Evolutionary conservation across 2,888 invertebrate species (phyloP), one percentile per base, ranked within the genome.

Genomic region (Micoletzkya japonica): DNA sequence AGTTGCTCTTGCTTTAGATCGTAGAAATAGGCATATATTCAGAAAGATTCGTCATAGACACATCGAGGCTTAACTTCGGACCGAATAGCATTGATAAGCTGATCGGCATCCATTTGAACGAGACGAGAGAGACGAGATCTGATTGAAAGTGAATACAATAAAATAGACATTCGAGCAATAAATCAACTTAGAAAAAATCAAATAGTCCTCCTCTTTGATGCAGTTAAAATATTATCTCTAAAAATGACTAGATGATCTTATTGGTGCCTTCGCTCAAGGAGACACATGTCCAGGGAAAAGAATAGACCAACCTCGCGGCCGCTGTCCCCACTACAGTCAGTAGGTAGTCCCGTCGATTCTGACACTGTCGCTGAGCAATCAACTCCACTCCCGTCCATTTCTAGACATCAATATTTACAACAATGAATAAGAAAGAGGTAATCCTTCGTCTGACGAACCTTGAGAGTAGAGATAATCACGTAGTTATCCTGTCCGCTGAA

Each of bases 331-430:
- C 63, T 32, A 63, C 50, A 10, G 63, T 63, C 20, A 63, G 49
- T 17, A 26, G 24, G 14, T 20, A 2, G 32, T 63, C 63, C 14
- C 32, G 30, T n/a, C 17, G 30, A 24, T 24, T 20, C n/a, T 39
- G 32, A 7, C 4, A 4, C 20, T 26, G 10, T 34, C 50, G 14
- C 20, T 1, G 20, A 1, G 50, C 49, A 49, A 63, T 49, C 6
- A 50, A 50, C 30, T 26, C 32, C n/a, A 63, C 63, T 63, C 63
- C 63, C 30, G 28, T 63, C 63, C 63, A 63, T 50, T 20, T 30
- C 50, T 63, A 6, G 52, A 14, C 10, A 6, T n/a, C 52, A 52
- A 20, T 17, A 17, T 10, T 28, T 32, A 14, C 56, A 56, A 30
- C 17, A 2, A 2, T 14, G 30, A 20, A 26, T 56, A 56, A 6